These are phyloP conservation scores for Acronicta alni DNA, from an alignment of 2,888 invertebrate genomes.

Conservation along the genomic window DNA sequence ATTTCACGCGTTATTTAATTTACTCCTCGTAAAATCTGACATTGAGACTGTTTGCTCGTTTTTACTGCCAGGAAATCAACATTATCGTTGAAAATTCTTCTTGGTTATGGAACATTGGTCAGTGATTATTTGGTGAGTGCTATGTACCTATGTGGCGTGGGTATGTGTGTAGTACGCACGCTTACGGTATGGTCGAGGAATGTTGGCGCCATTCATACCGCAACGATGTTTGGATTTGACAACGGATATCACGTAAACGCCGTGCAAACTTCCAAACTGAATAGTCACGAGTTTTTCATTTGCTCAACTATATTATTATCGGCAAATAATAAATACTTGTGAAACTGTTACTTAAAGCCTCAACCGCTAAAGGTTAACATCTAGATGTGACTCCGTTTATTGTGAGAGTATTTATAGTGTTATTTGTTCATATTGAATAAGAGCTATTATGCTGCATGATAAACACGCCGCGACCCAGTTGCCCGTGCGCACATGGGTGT, in stretches of 20 bases:
- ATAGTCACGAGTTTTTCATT: constrained; percentile 72
- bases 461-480: constrained; percentile 80
- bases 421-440: constrained; percentile 73
- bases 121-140: constrained; percentile 69
- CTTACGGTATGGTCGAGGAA: constrained; percentile 63
- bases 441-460: constrained; percentile 72
- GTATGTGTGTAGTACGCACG: constrained; percentile 39
- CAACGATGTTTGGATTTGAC: constrained; percentile 71
- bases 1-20: constrained; percentile 73
- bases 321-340: constrained; percentile 63
- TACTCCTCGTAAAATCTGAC: constrained; percentile 81
- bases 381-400: constrained; percentile 32
- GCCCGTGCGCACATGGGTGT: constrained; percentile 70
- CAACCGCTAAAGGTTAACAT: constrained; percentile 51
- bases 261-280: constrained; percentile 74
- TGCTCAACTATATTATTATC: constrained; percentile 62
- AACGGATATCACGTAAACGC: constrained; percentile 73
- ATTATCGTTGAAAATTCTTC: constrained; percentile 69
- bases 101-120: constrained; percentile 73
- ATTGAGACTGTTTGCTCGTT: constrained; percentile 83
- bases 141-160: constrained; percentile 48
- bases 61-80: constrained; percentile 83
- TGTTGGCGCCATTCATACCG: constrained; percentile 77
- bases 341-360: constrained; percentile 36
- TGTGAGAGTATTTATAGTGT: constrained; percentile 43